Base-by-base conservation (phyloP, 2,113 vertebrate genomes). In the Axis porcinus region DNA sequence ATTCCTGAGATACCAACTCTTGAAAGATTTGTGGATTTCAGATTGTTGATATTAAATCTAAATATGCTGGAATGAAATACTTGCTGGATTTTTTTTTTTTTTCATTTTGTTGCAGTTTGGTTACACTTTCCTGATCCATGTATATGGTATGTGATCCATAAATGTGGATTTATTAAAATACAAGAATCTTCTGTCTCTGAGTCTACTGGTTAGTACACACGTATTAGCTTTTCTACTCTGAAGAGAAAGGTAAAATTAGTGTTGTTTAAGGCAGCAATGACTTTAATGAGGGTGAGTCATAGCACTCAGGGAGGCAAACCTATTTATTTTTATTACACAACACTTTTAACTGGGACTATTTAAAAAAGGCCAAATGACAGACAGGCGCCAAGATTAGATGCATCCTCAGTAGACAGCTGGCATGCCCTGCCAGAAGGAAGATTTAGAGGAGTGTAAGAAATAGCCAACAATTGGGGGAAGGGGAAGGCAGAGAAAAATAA, bases 251-350 rank as follows among this genome's bases (percentile, higher is more conserved):
- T 88, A 98, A 87, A 89, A 78, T 67, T 58, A 94, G 67, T 83
- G 92, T 96, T 45, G 52, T 94, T 97, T 88, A 97, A 97, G 91
- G 92, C 76, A 86, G 85, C 86, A 83, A 58, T 2, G 40, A 40
- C 62, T 98, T 97, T 97, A 97, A 94, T 0, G 95, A 21, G 94
- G 62, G 74, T 85, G 91, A 98, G 58, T 95, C 91, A 92, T 79
- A 91, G 88, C 90, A 96, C 91, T 95, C 70, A 97, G 86, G 81
- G 94, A 97, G 91, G 90, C 91, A 94, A 97, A 52, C 79, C 92
- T 98, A 92, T 97, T 98, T 97, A 92, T 94, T 98, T 98, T 98
- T 96, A 95, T 97, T 92, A 30, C 67, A 94, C 96, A 97, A 88
- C 40, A 95, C 87, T 94, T 98, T 96, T 93, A 93, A 93, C 91